A percentile compares a stretch with the other conserved stretches of the same genome.
Conservation (phyloP, 1,140 invertebrate species). For the Neodiprion pinetum region DNA sequence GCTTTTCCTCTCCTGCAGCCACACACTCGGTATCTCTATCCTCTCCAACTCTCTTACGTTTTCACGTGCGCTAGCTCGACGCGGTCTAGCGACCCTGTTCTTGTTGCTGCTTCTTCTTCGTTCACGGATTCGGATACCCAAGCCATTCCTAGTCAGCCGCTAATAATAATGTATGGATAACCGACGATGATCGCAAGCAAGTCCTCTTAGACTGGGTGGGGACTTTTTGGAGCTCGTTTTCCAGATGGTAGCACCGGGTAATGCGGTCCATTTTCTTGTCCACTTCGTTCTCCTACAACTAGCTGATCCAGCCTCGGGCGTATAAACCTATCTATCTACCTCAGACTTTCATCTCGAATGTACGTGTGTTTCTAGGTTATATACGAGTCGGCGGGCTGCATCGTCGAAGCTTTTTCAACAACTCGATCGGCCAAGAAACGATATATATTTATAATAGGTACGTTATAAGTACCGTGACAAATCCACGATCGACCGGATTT, state of each 20-base stretch:
- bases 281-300: too few species aligned
- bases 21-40: not conserved
- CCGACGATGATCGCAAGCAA: not conserved
- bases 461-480: too few species aligned
- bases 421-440: too few species aligned
- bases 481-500: too few species aligned
- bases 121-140: not conserved
- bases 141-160: not conserved
- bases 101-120: not conserved
- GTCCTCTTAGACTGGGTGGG: not conserved
- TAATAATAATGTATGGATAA: not conserved
- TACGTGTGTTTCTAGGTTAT: too few species aligned
- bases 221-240: constrained; percentile 5
- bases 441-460: too few species aligned
- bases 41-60: not conserved
- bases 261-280: not conserved
- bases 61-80: not conserved
- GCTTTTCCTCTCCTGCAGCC: not conserved
- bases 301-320: too few species aligned
- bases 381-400: too few species aligned
- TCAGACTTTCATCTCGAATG: too few species aligned
- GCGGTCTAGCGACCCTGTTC: not conserved
- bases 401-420: too few species aligned
- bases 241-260: constrained; percentile 6
- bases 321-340: too few species aligned